Conservation (phyloP, 2,888 invertebrate species). For the Junonia oenone region DNA sequence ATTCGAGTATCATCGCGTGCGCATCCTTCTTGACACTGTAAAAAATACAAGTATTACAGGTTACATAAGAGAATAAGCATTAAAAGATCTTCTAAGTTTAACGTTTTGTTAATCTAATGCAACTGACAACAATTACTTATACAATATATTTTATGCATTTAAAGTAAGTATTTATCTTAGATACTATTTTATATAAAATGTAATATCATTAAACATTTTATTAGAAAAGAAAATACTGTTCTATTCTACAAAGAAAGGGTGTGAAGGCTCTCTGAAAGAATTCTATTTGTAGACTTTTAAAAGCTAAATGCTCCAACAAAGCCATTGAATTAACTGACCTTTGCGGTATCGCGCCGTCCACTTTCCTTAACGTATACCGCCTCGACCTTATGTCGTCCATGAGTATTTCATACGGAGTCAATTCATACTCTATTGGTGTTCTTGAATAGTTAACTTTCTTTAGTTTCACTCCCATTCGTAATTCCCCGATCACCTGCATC, state of each 20-base stretch:
- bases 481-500: constrained; percentile 96
- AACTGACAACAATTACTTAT: too few species aligned
- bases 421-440: constrained; percentile 92
- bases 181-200: background rate
- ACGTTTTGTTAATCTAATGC: too few species aligned
- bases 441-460: constrained; percentile 90
- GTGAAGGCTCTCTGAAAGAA: too few species aligned
- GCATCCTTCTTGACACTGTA: constrained; percentile 93
- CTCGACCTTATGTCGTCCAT: constrained; percentile 97
- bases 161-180: too few species aligned
- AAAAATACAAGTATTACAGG: too few species aligned
- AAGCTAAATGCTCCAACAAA: background rate
- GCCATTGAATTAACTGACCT: background rate
- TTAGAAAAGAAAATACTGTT: background rate
- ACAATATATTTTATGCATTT: too few species aligned
- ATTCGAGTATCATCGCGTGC: constrained; percentile 96
- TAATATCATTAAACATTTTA: background rate
- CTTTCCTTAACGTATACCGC: constrained; percentile 93
- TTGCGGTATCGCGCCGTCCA: constrained; percentile 89
- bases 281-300: background rate
- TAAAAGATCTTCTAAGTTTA: too few species aligned
- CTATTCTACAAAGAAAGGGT: background rate
- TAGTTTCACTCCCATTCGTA: constrained; percentile 94
- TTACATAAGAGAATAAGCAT: too few species aligned
- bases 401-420: constrained; percentile 97